Percentiles rank a stretch among this genome's conserved stretches.
These are phyloP conservation scores for Morone saxatilis DNA, from an alignment of 2,113 vertebrate genomes.

Conservation along the genomic window DNA sequence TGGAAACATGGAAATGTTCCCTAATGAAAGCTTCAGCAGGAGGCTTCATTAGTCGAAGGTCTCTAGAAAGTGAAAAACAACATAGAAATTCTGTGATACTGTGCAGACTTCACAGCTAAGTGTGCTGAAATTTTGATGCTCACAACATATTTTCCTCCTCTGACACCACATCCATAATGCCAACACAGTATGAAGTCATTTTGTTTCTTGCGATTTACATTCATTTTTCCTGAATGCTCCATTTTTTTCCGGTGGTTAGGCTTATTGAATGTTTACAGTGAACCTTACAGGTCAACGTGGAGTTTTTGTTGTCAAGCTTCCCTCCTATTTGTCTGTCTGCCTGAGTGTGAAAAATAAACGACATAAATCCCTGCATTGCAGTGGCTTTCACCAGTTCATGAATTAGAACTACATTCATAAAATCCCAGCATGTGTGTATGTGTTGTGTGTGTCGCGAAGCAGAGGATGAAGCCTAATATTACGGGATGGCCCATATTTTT, in stretches of 20 bases:
- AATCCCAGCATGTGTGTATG: conserved; percentile 40
- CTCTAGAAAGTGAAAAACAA: conserved; percentile 64
- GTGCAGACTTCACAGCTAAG: conserved; percentile 32
- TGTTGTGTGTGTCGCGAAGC: conserved; percentile 29
- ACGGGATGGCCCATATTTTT: conserved; percentile 63
- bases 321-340: conserved; percentile 40
- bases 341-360: conserved; percentile 51
- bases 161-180: conserved; percentile 34
- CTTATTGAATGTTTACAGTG: conserved; percentile 53
- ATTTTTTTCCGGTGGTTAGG: conserved; percentile 31
- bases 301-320: conserved; percentile 37
- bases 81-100: conserved; percentile 19
- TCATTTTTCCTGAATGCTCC: conserved; percentile 31
- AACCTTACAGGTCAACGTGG: conserved; percentile 48
- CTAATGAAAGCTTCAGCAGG: conserved; percentile 66
- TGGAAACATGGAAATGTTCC: conserved; percentile 51
- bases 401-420: conserved; percentile 67
- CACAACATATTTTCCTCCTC: conserved; percentile 27
- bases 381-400: conserved; percentile 66
- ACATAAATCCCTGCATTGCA: conserved; percentile 64
- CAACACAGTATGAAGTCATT: conserved; percentile 27
- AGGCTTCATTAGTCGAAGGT: conserved; percentile 67
- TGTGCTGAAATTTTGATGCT: conserved; percentile 26
- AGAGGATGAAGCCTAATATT: conserved; percentile 67
- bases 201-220: conserved; percentile 25